phyloP scores from a whole-genome alignment of 2,888 invertebrate genomes.

The Tenthredo livida region DNA sequence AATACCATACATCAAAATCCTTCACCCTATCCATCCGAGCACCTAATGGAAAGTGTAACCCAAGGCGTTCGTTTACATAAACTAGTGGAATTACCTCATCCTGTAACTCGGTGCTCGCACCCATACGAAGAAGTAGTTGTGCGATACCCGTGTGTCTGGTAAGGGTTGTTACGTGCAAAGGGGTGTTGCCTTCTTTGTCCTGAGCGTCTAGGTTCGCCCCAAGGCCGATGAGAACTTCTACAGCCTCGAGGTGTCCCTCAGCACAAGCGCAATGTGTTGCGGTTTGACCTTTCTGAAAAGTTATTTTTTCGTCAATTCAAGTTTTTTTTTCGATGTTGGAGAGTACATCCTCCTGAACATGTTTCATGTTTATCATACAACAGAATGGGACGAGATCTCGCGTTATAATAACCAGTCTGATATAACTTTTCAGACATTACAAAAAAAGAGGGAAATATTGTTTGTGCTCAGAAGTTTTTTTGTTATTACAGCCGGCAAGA shows the following conservation, averaged over 20 bases:
- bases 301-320: background rate
- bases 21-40: background rate
- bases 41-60: background rate
- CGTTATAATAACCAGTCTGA: background rate
- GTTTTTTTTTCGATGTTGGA: background rate
- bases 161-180: conserved; percentile 88
- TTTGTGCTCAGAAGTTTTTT: background rate
- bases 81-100: conserved; percentile 69
- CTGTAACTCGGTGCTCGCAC: conserved; percentile 83
- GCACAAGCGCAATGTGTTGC: conserved; percentile 87
- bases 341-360: background rate
- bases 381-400: background rate
- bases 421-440: background rate
- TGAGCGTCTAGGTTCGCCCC: conserved; percentile 85
- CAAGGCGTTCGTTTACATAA: conserved; percentile 15
- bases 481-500: background rate
- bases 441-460: background rate
- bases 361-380: background rate
- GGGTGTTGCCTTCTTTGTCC: conserved; percentile 86
- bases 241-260: conserved; percentile 83
- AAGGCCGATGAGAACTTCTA: conserved; percentile 81
- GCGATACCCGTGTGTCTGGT: conserved; percentile 88
- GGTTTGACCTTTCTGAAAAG: conserved; percentile 81
- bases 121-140: conserved; percentile 84
- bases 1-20: conserved; percentile 25